Evolutionary conservation across 2,113 vertebrate genomes (phyloP).

Genomic region (Petaurus breviceps): DNA sequence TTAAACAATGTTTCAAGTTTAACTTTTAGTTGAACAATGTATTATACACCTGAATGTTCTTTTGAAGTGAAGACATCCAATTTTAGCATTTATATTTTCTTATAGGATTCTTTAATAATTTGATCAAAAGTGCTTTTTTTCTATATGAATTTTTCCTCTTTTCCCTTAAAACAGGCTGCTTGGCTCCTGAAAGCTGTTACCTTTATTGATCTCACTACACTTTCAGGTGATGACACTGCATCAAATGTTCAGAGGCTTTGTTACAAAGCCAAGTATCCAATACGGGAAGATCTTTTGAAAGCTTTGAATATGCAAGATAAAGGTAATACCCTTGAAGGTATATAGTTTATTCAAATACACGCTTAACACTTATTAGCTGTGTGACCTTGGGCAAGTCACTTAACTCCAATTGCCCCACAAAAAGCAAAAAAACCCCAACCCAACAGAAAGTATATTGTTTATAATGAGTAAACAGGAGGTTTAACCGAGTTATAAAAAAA

Average conservation of each 20-base stretch:
- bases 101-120: not conserved
- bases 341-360: too few species aligned
- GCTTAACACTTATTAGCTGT: too few species aligned
- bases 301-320: slow-evolving; percentile 91
- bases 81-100: not conserved
- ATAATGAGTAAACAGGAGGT: not conserved
- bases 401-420: too few species aligned
- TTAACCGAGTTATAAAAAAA: not conserved
- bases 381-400: too few species aligned
- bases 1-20: not conserved
- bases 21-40: not conserved
- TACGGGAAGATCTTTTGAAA: slow-evolving; percentile 90
- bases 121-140: not conserved
- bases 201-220: slow-evolving; percentile 95
- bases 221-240: slow-evolving; percentile 93
- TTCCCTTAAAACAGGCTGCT: slow-evolving; percentile 86
- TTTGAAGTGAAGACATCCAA: not conserved
- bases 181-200: slow-evolving; percentile 95
- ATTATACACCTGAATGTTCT: not conserved
- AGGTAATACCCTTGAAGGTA: slow-evolving; percentile 83
- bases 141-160: slow-evolving; percentile 27
- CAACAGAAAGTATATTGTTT: not conserved
- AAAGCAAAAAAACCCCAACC: too few species aligned
- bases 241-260: slow-evolving; percentile 94
- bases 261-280: slow-evolving; percentile 93